phyloP scores from a whole-genome alignment of 2,888 invertebrate genomes.

The Orthosia cruda region DNA sequence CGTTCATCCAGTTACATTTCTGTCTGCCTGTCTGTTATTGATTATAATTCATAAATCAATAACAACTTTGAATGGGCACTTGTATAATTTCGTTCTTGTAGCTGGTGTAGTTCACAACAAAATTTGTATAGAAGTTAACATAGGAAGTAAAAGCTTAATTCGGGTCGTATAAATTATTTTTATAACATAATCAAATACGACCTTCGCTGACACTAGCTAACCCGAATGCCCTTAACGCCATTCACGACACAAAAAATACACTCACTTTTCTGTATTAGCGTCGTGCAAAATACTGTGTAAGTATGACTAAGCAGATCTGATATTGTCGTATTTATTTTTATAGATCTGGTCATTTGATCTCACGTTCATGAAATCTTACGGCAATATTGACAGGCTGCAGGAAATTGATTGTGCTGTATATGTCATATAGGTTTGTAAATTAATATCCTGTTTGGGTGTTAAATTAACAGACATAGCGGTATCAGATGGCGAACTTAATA shows the following conservation, averaged over 20 bases:
- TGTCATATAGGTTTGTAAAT: conserved; percentile 43
- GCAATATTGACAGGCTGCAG: conserved; percentile 61
- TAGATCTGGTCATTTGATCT: conserved; percentile 67
- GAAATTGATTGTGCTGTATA: conserved; percentile 53
- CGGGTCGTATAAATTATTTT: conserved; percentile 69
- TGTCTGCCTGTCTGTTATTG: neutral
- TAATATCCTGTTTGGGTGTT: conserved; percentile 61
- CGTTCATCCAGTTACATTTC: neutral
- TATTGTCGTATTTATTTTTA: conserved; percentile 55
- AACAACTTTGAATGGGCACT: too few species aligned
- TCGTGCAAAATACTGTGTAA: conserved; percentile 37
- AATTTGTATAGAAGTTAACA: conserved; percentile 44
- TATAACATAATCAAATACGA: conserved; percentile 75
- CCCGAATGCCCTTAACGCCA: conserved; percentile 81
- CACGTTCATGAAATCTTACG: conserved; percentile 69
- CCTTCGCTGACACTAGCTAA: conserved; percentile 77
- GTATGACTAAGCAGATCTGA: conserved; percentile 50
- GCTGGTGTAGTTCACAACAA: conserved; percentile 55
- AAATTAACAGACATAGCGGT: conserved; percentile 20
- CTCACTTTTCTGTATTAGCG: conserved; percentile 68
- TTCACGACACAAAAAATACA: conserved; percentile 83
- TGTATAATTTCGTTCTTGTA: conserved; percentile 56
- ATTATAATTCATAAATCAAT: too few species aligned
- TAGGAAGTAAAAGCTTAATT: conserved; percentile 55
- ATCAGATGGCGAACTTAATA: conserved; percentile 40